Evolutionary conservation across 2,113 vertebrate species (phyloP), one percentile per base, ranked within the genome.

Genomic region (Sebastes fasciatus): DNA sequence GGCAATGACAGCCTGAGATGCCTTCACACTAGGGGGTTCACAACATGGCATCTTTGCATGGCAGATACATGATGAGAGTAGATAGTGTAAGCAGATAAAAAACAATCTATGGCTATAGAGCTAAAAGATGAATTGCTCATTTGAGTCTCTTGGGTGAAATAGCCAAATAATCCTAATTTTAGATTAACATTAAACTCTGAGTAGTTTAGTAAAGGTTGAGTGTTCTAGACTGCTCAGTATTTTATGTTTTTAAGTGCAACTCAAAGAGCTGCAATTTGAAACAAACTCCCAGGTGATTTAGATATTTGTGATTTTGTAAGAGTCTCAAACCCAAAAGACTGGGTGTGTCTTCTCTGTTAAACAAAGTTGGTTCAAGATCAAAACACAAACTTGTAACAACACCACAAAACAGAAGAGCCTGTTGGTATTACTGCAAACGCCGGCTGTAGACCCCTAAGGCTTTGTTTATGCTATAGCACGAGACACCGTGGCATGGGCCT

Each of bases 1-100:
- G 52, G 13, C 51, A 65, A 46, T n/a, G n/a, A 52, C 68, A 84
- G 45, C 57, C 49, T 58, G 45, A 82, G 77, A 49, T 63, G 46
- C 34, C 11, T 34, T 19, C 23, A 68, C 54, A 5, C 55, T 5
- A 51, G 34, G 63, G 63, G 52, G 16, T n/a, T 49, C 13, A 43
- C 17, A 64, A 52, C 23, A 43, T 6, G 4, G 1, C 17, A 54
- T 43, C 19, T 74, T 79, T 46, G 58, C 54, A 11, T 73, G 72
- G 43, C n/a, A 69, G 45, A 77, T 55, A 63, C n/a, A 65, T 13
- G 58, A 68, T 72, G 45, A 55, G 57, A 57, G 48, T 49, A 8
- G 69, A 67, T 17, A 1, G 7, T 40, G 23, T 54, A 4, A 16
- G 1, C 13, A n/a, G 52, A 67, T 23, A 45, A 4, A 48, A 49